These are phyloP conservation scores for Microtus pennsylvanicus DNA, from an alignment of 2,113 vertebrate species.

Conservation along the genomic window DNA sequence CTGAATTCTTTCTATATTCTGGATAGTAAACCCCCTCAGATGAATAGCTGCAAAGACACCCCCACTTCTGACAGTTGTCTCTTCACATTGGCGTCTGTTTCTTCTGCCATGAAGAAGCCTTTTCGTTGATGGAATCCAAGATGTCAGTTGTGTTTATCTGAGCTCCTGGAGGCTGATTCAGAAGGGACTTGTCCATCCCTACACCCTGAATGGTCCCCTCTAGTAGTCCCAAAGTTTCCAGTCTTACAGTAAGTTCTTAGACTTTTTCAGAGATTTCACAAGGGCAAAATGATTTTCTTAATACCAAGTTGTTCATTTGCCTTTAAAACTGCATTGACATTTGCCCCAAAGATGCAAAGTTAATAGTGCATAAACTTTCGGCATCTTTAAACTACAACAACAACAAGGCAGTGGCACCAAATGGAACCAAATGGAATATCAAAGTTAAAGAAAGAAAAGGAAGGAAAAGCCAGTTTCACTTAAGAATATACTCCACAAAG, in stretches of 20 bases:
- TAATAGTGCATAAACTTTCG: background rate
- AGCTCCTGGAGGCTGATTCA: background rate
- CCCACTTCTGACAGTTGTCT: background rate
- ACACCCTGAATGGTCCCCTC: background rate
- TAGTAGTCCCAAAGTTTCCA: background rate
- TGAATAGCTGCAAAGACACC: background rate
- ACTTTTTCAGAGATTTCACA: background rate
- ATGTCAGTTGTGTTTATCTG: background rate
- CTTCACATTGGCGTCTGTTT: background rate
- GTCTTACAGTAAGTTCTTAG: background rate
- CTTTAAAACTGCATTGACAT: background rate
- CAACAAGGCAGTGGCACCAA: background rate
- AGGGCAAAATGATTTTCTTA: background rate
- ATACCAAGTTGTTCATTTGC: background rate
- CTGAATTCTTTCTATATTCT: background rate
- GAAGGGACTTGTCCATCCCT: background rate
- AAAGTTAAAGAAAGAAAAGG: background rate
- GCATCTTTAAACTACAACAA: background rate
- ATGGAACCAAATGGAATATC: background rate
- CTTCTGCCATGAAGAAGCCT: background rate
- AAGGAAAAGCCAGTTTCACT: background rate
- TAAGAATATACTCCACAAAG: conserved; percentile 26
- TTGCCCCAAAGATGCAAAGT: background rate
- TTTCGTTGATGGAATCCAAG: background rate
- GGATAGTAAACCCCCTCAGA: background rate